These are phyloP conservation scores for Oryctes rhinoceros DNA, from an alignment of 1,140 invertebrate species.

Conservation along the genomic window DNA sequence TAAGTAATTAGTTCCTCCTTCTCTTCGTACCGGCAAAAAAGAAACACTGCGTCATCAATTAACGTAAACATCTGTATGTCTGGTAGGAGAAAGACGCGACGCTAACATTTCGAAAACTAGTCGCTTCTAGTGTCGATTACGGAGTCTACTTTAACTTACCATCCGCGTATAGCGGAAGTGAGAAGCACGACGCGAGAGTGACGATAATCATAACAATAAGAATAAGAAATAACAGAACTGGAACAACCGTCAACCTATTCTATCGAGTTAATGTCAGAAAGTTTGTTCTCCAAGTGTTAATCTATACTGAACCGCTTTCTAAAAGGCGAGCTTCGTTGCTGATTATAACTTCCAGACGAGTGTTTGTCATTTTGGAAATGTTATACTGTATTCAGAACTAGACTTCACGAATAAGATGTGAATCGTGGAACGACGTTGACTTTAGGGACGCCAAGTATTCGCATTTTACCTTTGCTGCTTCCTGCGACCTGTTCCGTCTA, in stretches of 20 bases:
- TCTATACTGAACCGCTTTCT: neutral
- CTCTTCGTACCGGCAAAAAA: constrained; percentile 1
- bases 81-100: neutral
- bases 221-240: constrained; percentile 10
- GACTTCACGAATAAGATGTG: neutral
- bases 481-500: too few relatives aligned
- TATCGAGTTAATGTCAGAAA: constrained; percentile 3
- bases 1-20: constrained; percentile 40
- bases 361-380: constrained; percentile 29
- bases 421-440: neutral
- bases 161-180: neutral
- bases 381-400: constrained; percentile 28
- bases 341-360: constrained; percentile 30
- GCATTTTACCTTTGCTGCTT: too few relatives aligned
- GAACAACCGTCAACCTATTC: constrained; percentile 14
- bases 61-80: neutral
- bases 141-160: neutral
- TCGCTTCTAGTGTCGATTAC: neutral
- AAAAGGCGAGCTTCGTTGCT: neutral
- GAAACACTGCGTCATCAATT: neutral
- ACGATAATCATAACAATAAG: constrained; percentile 34
- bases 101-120: neutral
- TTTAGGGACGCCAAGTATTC: neutral
- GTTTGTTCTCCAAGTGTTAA: constrained; percentile 16
- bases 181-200: neutral